These are phyloP conservation scores for Drosophila burlai DNA, from an alignment of 1,140 invertebrate genomes.

Conservation along the genomic window DNA sequence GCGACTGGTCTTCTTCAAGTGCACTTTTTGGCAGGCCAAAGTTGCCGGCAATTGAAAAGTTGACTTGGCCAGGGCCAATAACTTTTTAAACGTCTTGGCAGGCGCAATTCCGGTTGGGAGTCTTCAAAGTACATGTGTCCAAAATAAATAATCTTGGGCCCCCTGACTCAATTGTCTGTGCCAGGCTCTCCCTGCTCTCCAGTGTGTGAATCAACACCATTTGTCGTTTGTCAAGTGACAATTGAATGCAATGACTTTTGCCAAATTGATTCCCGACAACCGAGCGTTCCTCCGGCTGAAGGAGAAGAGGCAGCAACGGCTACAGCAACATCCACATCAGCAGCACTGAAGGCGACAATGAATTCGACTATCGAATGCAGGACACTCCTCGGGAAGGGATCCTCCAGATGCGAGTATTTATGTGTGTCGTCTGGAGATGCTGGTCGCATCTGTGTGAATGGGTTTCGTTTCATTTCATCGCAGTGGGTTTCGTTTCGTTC, in stretches of 20 bases:
- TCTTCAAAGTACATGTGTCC: conserved; percentile 74
- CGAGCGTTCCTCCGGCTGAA: not conserved
- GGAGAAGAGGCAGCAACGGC: conserved; percentile 10
- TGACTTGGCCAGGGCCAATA: conserved; percentile 64
- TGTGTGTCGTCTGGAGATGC: conserved; percentile 19
- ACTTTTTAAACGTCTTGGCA: conserved; percentile 77
- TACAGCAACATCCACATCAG: conserved; percentile 14
- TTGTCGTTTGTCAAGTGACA: conserved; percentile 81
- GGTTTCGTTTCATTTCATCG: conserved; percentile 57
- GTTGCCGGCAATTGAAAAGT: conserved; percentile 70
- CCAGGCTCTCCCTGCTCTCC: conserved; percentile 8
- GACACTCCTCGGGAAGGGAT: conserved; percentile 51
- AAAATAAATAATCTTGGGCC: conserved; percentile 73
- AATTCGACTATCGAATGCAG: conserved; percentile 58
- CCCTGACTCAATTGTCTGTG: conserved; percentile 31
- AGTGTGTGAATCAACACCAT: conserved; percentile 72
- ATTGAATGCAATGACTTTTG: conserved; percentile 83
- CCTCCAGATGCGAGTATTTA: conserved; percentile 38
- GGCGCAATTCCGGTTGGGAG: conserved; percentile 52
- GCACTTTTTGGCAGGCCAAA: conserved; percentile 65
- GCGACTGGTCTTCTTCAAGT: conserved; percentile 30
- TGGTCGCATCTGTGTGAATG: conserved; percentile 58
- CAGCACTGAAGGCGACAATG: conserved; percentile 56
- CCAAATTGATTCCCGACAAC: conserved; percentile 75
- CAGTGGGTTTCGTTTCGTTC: conserved; percentile 44